phyloP scores from a whole-genome alignment of 2,797 vertebrate genomes.

The Gallinago nigripennis region DNA sequence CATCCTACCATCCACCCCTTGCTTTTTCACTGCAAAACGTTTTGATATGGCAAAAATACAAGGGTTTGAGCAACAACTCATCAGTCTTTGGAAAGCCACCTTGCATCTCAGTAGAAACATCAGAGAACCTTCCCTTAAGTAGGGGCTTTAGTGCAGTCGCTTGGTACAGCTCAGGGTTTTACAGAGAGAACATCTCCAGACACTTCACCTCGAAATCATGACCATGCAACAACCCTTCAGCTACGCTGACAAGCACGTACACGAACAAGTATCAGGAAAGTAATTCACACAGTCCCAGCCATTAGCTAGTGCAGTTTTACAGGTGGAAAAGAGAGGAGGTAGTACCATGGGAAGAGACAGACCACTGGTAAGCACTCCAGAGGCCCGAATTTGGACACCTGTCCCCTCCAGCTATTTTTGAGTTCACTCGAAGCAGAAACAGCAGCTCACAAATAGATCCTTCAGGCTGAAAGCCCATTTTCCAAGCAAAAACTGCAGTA shows the following conservation, averaged over 20 bases:
- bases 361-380: neutral
- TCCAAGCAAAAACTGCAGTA: neutral
- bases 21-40: neutral
- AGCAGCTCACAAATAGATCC: neutral
- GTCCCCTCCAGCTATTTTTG: neutral
- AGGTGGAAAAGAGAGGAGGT: neutral
- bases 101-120: neutral
- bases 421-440: neutral
- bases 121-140: neutral
- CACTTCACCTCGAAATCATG: neutral
- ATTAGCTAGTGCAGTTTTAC: neutral
- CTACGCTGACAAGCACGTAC: neutral
- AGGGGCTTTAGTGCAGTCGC: neutral
- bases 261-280: accelerated
- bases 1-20: neutral
- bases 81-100: neutral
- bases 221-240: neutral
- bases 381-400: neutral
- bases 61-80: neutral
- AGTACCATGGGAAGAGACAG: neutral
- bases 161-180: neutral
- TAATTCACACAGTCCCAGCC: neutral
- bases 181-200: neutral
- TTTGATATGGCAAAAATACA: neutral
- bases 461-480: neutral